These are phyloP conservation scores for Ctenomys sociabilis DNA, from an alignment of 2,113 vertebrate genomes.

Conservation along the genomic window DNA sequence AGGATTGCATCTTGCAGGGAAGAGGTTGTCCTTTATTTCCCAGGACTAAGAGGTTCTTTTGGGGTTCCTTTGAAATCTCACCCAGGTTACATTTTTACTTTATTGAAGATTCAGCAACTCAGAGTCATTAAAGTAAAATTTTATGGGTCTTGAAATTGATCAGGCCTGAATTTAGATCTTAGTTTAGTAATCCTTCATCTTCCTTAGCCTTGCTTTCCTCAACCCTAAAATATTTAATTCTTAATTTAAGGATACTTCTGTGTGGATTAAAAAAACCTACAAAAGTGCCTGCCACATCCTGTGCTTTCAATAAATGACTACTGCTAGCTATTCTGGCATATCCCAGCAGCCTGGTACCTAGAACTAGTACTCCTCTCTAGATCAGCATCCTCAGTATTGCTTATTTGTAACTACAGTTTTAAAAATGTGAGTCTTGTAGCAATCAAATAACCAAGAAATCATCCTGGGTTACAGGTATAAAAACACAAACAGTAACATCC, in stretches of 20 bases:
- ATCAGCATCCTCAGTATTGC: background rate
- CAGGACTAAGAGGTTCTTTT: background rate
- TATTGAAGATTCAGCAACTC: background rate
- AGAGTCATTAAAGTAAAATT: background rate
- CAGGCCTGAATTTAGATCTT: background rate
- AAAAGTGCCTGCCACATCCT: background rate
- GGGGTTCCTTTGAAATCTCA: background rate
- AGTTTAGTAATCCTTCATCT: background rate
- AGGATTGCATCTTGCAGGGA: slow-evolving; percentile 10
- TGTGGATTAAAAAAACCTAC: background rate
- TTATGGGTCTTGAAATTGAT: background rate
- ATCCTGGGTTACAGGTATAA: background rate
- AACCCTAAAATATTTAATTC: background rate
- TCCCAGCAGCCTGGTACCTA: background rate
- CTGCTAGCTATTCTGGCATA: background rate
- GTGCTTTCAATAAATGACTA: background rate
- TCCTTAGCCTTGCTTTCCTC: slow-evolving; percentile 3
- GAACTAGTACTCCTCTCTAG: background rate
- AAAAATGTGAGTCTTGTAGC: background rate
- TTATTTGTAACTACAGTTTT: background rate
- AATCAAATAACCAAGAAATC: background rate
- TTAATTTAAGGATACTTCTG: slow-evolving; percentile 15
- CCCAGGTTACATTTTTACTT: background rate
- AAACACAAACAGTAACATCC: background rate
- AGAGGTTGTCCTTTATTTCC: background rate